These are phyloP conservation scores for Daktulosphaira vitifoliae DNA, from an alignment of 1,140 invertebrate genomes.

Conservation along the genomic window DNA sequence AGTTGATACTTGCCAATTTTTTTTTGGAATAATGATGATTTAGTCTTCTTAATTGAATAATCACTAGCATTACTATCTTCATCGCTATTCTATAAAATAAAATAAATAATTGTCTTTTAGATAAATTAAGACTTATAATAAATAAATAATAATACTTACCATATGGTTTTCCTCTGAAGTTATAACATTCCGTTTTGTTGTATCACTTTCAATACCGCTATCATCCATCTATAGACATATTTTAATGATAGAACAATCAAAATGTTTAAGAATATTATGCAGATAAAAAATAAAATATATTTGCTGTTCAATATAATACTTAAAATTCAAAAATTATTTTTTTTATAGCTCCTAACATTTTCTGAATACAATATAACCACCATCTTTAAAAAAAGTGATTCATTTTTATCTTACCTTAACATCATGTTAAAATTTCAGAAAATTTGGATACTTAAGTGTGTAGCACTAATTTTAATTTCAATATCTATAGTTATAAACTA, in stretches of 20 bases:
- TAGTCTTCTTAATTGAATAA: slow-evolving; percentile 40
- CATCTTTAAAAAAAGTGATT: no score
- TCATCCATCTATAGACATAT: slow-evolving; percentile 49
- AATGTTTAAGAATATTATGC: no score
- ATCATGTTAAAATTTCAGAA: no score
- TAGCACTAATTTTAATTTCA: no score
- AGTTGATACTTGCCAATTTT: slow-evolving; percentile 49
- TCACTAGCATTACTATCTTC: slow-evolving; percentile 44
- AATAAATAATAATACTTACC: slow-evolving; percentile 41
- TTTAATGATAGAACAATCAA: background rate
- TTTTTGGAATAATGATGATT: slow-evolving; percentile 46
- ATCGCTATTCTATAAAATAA: slow-evolving; percentile 47
- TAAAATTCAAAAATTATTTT: no score
- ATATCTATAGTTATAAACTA: no score
- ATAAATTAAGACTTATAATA: slow-evolving; percentile 28
- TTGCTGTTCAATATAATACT: no score
- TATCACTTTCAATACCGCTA: slow-evolving; percentile 56
- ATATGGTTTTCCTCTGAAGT: slow-evolving; percentile 47
- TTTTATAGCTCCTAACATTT: no score
- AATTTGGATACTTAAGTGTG: no score
- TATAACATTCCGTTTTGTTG: slow-evolving; percentile 44
- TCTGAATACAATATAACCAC: no score
- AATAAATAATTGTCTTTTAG: slow-evolving; percentile 36
- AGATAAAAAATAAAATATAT: no score
- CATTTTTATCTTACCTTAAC: no score